Conservation (phyloP, 2,113 vertebrate genomes). For the Origma solitaria region DNA sequence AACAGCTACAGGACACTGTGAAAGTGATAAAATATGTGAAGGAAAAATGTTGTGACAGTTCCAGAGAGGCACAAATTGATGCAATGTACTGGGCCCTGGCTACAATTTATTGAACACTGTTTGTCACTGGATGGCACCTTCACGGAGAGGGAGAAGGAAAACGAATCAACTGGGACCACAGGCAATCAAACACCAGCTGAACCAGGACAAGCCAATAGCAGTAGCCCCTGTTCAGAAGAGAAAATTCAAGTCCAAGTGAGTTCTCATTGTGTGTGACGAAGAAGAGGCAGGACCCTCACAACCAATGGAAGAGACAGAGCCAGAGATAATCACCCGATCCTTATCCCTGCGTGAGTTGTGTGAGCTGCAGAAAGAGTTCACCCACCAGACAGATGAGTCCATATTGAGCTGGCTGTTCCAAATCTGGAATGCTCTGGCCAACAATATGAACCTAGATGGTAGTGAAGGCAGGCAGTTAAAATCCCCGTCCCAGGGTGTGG, state of each 20-base stretch:
- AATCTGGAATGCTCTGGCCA: no score
- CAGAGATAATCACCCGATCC: background rate
- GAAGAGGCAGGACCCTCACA: background rate
- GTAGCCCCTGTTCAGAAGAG: background rate
- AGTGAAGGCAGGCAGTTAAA: background rate
- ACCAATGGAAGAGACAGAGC: background rate
- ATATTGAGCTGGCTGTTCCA: background rate
- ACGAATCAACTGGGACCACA: background rate
- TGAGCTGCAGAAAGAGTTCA: background rate
- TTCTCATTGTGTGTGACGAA: no score
- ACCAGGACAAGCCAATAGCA: background rate
- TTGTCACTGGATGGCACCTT: background rate
- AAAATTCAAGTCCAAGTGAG: no score
- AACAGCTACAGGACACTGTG: background rate
- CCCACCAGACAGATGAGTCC: background rate
- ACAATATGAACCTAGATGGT: fast-evolving
- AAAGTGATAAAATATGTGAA: background rate
- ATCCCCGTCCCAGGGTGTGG: background rate
- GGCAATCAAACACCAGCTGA: background rate
- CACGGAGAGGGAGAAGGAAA: background rate
- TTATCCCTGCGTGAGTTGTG: background rate
- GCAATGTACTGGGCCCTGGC: background rate
- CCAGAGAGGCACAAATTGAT: background rate
- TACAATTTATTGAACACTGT: background rate
- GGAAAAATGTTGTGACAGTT: background rate